Conservation (phyloP, 2,888 invertebrate species). For the Platycheirus albimanus region DNA sequence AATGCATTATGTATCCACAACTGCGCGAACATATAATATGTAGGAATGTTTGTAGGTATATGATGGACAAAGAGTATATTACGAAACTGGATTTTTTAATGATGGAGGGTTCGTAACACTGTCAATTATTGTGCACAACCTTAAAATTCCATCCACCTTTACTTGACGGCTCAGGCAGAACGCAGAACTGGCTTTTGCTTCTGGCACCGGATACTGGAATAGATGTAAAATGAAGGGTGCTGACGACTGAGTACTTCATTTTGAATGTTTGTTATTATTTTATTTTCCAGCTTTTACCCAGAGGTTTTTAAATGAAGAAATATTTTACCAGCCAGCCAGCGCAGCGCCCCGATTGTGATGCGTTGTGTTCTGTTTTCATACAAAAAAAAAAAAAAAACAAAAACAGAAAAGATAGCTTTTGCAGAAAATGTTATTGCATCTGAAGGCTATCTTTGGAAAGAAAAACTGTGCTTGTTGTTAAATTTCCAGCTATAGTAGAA, state of each 20-base stretch:
- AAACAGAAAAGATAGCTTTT: no score
- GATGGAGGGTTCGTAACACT: constrained; percentile 62
- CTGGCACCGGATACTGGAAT: not conserved
- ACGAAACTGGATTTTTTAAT: constrained; percentile 46
- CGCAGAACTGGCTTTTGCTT: not conserved
- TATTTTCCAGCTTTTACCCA: not conserved
- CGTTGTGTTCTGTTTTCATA: no score
- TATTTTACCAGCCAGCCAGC: no score
- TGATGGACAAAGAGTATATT: constrained; percentile 9
- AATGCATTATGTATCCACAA: no score
- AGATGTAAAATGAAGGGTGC: constrained; percentile 54
- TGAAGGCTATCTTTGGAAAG: no score
- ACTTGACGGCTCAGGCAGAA: constrained; percentile 25
- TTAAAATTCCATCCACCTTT: constrained; percentile 61
- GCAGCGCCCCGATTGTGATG: no score
- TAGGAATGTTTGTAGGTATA: not conserved
- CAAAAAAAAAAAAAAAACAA: no score
- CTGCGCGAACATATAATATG: constrained; percentile 30
- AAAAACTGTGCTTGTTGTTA: no score
- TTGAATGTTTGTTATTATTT: constrained; percentile 49
- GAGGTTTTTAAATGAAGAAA: no score
- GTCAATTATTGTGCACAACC: constrained; percentile 63
- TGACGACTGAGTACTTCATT: constrained; percentile 65
- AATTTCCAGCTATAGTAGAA: no score
- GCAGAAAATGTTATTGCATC: no score